phyloP scores from a whole-genome alignment of 2,113 vertebrate genomes.

The Tympanuchus pallidicinctus region DNA sequence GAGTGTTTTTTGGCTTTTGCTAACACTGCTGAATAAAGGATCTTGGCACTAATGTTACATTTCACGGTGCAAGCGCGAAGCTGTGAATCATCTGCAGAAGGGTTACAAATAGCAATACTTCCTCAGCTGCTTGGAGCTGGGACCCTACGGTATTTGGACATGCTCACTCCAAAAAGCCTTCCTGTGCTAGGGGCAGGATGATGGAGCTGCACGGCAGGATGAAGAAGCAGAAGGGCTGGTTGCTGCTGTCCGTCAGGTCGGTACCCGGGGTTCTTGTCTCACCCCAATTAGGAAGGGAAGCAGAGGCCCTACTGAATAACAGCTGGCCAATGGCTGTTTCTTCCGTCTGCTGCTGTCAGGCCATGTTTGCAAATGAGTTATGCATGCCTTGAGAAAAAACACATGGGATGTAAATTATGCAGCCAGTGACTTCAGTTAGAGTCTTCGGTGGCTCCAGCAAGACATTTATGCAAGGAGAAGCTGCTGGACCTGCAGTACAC shows the following conservation, averaged over 20 bases:
- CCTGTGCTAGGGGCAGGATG: background rate
- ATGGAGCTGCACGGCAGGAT: background rate
- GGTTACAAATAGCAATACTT: slow-evolving; percentile 47
- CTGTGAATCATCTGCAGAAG: slow-evolving; percentile 12
- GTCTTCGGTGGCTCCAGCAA: background rate
- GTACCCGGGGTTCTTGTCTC: background rate
- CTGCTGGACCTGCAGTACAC: background rate
- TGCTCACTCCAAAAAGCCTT: background rate
- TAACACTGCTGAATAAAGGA: slow-evolving; percentile 42
- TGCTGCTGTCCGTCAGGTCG: background rate
- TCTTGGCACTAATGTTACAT: slow-evolving; percentile 49
- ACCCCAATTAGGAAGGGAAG: background rate
- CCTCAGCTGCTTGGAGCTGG: background rate
- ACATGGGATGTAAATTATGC: slow-evolving; percentile 1
- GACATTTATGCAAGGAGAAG: background rate
- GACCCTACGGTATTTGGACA: slow-evolving; percentile 2
- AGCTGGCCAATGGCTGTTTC: slow-evolving; percentile 17
- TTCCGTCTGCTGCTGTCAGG: background rate
- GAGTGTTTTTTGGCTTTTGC: slow-evolving; percentile 46
- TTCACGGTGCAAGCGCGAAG: slow-evolving; percentile 49
- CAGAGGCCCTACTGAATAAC: background rate
- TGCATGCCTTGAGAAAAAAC: background rate
- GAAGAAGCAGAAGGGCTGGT: background rate
- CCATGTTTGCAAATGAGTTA: background rate
- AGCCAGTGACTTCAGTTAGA: background rate